phyloP scores from a whole-genome alignment of 2,888 invertebrate genomes.

The Hoplodrina blanda region DNA sequence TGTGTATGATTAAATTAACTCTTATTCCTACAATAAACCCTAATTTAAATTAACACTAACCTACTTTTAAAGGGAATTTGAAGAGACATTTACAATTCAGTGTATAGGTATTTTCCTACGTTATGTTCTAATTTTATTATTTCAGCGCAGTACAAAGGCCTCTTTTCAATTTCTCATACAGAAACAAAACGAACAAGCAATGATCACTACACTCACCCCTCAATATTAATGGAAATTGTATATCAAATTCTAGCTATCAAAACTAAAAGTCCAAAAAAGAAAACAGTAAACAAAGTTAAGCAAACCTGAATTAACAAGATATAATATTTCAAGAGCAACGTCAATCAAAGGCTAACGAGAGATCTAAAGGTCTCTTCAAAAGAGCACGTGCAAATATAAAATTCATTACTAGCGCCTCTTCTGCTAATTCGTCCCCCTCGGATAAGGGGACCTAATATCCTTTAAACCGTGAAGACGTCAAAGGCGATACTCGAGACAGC shows the following conservation, averaged over 20 bases:
- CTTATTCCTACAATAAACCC: background rate
- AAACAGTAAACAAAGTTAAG: slow-evolving; percentile 37
- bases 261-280: slow-evolving; percentile 12
- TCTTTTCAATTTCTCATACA: too few species aligned
- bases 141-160: too few species aligned
- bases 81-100: too few species aligned
- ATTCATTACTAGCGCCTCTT: slow-evolving; percentile 79
- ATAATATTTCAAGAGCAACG: slow-evolving; percentile 63
- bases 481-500: slow-evolving; percentile 86
- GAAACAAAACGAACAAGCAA: too few species aligned
- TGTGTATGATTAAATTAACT: background rate
- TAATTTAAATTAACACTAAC: background rate
- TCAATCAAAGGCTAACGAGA: slow-evolving; percentile 69
- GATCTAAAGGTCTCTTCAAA: slow-evolving; percentile 62
- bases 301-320: slow-evolving; percentile 53
- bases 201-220: background rate
- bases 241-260: slow-evolving; percentile 21
- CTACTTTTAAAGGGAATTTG: background rate
- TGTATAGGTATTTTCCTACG: too few species aligned
- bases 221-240: background rate
- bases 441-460: slow-evolving; percentile 83
- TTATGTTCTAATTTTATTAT: too few species aligned
- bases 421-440: slow-evolving; percentile 77
- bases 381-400: slow-evolving; percentile 76
- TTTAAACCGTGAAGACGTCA: slow-evolving; percentile 86